Evolutionary conservation across 2,113 vertebrate genomes (phyloP).

Genomic region (Mionectes macconnelli): DNA sequence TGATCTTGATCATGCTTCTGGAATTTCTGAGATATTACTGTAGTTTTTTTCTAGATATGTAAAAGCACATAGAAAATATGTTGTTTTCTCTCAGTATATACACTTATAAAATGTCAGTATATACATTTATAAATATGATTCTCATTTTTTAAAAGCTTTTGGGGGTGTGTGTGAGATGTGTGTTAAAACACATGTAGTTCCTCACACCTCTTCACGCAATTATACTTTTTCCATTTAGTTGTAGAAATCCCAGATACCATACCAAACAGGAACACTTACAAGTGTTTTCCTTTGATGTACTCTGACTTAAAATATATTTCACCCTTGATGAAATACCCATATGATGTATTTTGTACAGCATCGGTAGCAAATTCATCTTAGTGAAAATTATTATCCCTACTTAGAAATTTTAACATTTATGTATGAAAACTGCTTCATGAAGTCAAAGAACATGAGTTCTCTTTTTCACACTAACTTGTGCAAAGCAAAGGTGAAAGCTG

Average conservation of each 20-base stretch:
- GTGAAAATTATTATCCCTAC: neutral
- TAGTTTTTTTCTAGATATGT: neutral
- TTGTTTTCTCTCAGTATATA: neutral
- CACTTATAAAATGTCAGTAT: neutral
- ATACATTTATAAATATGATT: neutral
- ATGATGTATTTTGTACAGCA: neutral
- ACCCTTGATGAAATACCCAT: neutral
- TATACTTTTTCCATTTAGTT: neutral
- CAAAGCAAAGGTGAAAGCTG: conserved; percentile 35
- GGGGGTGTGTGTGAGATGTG: neutral
- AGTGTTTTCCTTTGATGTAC: neutral
- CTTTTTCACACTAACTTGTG: neutral
- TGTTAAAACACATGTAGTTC: neutral
- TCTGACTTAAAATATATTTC: neutral
- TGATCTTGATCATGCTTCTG: neutral
- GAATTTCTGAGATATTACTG: neutral
- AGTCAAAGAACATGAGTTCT: neutral
- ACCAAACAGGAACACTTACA: neutral
- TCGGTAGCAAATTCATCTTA: neutral
- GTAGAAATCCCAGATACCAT: neutral
- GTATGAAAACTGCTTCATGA: neutral
- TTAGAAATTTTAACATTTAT: neutral
- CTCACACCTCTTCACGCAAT: neutral
- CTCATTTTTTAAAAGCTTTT: neutral
- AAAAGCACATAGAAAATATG: neutral